phyloP scores from a whole-genome alignment of 2,113 vertebrate species.

The Rissa tridactyla region DNA sequence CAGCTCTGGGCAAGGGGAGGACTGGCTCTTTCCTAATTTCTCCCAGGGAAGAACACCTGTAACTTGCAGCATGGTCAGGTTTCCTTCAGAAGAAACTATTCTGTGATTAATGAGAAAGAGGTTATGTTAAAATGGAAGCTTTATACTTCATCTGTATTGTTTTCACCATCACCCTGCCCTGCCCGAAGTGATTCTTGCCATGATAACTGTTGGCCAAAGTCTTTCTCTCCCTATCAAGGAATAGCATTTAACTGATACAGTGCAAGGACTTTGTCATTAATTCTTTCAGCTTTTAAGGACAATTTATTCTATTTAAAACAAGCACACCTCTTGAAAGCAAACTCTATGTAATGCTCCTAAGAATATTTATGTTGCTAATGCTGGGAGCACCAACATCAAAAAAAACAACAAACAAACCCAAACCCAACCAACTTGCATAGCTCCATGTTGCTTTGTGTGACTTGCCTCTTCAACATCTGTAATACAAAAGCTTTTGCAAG shows the following conservation, averaged over 20 bases:
- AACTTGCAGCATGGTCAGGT: neutral
- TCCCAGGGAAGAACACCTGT: neutral
- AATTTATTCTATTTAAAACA: neutral
- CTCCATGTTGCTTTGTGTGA: neutral
- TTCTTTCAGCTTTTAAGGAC: neutral
- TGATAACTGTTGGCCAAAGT: neutral
- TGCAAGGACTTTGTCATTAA: neutral
- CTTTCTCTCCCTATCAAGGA: neutral
- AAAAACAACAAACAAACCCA: neutral
- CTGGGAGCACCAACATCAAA: neutral
- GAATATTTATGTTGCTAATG: neutral
- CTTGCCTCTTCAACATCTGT: neutral
- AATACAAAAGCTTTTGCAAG: neutral
- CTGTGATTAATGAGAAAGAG: neutral
- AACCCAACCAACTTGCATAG: neutral
- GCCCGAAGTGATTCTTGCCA: neutral
- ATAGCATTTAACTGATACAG: neutral
- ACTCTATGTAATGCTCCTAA: neutral
- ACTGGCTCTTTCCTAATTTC: neutral
- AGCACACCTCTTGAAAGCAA: neutral
- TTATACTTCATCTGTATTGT: neutral
- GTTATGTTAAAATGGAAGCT: neutral
- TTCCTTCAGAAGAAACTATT: neutral
- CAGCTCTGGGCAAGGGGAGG: neutral
- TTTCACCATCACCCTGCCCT: neutral